Percentiles rank a stretch among this genome's conserved stretches.
Conservation (phyloP, 1,140 invertebrate species). For the Aphelinus atriplicis region DNA sequence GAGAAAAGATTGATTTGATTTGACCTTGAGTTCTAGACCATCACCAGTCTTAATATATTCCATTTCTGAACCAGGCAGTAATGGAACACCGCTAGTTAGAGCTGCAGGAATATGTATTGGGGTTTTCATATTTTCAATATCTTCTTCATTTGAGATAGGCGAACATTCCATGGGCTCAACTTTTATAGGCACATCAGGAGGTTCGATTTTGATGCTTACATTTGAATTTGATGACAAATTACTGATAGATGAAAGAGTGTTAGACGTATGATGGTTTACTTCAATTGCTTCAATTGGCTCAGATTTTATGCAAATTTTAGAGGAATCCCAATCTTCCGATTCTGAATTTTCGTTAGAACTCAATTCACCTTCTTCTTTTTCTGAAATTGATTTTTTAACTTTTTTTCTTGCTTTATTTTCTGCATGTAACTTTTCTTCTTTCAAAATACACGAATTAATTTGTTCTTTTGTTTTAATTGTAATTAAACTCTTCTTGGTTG, state of each 20-base stretch:
- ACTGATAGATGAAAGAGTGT: too few species aligned
- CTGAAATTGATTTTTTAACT: not conserved
- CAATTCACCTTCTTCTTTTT: constrained; percentile 25
- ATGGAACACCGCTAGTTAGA: not conserved
- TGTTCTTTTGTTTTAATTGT: too few species aligned
- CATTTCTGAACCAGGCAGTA: not conserved
- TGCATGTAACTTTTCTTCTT: too few species aligned
- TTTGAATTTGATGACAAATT: too few species aligned
- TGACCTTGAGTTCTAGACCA: constrained; percentile 15
- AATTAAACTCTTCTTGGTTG: too few species aligned
- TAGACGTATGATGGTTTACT: too few species aligned
- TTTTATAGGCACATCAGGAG: constrained; percentile 3
- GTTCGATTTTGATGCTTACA: constrained; percentile 4
- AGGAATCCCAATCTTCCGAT: not conserved
- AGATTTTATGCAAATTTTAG: not conserved
- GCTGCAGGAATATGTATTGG: constrained; percentile 10
- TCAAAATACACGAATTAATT: too few species aligned
- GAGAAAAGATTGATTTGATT: constrained; percentile 23
- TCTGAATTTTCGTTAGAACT: not conserved
- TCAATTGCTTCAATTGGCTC: not conserved
- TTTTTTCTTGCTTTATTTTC: too few species aligned
- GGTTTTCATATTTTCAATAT: constrained; percentile 28
- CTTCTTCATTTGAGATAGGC: not conserved
- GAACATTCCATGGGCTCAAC: constrained; percentile 7
- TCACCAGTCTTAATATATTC: constrained; percentile 9